Percentiles rank a stretch among this genome's conserved stretches.
phyloP scores from a whole-genome alignment of 2,113 vertebrate genomes.

The Columba janthina region DNA sequence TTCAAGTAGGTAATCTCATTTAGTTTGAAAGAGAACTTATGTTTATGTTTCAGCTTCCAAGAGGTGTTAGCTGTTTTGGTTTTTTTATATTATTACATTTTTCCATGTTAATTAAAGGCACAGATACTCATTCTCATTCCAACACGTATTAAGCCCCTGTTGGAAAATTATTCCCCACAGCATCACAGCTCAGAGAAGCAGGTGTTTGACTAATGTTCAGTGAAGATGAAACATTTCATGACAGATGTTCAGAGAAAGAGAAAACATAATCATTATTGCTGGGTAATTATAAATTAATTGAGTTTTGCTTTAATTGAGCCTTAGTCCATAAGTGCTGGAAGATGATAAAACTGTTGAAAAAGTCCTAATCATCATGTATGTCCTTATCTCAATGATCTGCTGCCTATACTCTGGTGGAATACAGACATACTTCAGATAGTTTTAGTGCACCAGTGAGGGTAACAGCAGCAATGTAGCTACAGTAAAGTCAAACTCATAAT shows the following conservation, averaged over 20 bases:
- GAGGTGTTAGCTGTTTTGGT: background rate
- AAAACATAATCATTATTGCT: constrained; percentile 40
- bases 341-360: background rate
- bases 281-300: constrained; percentile 44
- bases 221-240: background rate
- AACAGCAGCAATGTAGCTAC: background rate
- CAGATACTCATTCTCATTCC: background rate
- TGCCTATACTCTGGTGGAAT: background rate
- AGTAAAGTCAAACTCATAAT: background rate
- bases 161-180: constrained; percentile 6
- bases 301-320: constrained; percentile 17
- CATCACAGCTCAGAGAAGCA: constrained; percentile 15
- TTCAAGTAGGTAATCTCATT: background rate
- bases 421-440: background rate
- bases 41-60: background rate
- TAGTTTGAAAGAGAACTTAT: background rate
- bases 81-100: background rate
- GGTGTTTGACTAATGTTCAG: constrained; percentile 44
- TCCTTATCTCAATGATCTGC: background rate
- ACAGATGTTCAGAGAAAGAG: constrained; percentile 54
- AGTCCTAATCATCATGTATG: background rate
- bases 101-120: background rate
- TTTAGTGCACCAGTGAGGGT: background rate
- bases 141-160: background rate
- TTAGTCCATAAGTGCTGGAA: background rate